Conservation (phyloP, 2,797 vertebrate species). For the Tokudaia tokunoshimensis region DNA sequence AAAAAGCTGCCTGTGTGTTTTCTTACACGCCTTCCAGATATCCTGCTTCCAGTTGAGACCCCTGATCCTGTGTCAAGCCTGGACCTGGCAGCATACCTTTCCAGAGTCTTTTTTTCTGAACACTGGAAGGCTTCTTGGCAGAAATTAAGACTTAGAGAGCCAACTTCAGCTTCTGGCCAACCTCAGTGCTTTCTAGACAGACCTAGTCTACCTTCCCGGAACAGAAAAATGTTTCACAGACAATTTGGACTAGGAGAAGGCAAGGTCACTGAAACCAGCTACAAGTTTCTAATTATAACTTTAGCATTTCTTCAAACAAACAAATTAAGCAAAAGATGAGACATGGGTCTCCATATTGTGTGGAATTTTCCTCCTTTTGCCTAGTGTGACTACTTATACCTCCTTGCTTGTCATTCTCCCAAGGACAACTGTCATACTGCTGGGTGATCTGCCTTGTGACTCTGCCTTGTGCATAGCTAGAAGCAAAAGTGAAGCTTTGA, state of each 20-base stretch:
- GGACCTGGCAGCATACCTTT: neutral
- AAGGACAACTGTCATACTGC: neutral
- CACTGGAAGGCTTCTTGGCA: neutral
- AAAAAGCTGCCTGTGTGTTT: no score
- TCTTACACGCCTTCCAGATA: neutral
- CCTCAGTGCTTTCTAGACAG: neutral
- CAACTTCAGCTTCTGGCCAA: neutral
- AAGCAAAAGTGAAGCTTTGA: neutral
- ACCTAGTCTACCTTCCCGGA: slow-evolving; percentile 35
- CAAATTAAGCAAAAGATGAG: slow-evolving; percentile 24
- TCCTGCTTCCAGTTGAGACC: neutral
- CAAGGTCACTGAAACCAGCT: neutral
- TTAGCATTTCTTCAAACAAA: neutral
- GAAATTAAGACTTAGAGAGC: neutral
- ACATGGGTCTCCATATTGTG: neutral
- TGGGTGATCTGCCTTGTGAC: neutral
- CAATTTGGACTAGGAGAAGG: neutral
- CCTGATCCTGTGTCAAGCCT: neutral
- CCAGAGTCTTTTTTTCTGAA: slow-evolving; percentile 22
- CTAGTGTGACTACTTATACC: neutral
- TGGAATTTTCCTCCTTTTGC: neutral
- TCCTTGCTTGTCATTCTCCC: neutral
- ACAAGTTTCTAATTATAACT: slow-evolving; percentile 24
- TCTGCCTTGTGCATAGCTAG: neutral
- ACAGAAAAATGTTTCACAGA: neutral